These are phyloP conservation scores for Grammomys surdaster DNA, from an alignment of 2,113 vertebrate genomes.

Conservation along the genomic window DNA sequence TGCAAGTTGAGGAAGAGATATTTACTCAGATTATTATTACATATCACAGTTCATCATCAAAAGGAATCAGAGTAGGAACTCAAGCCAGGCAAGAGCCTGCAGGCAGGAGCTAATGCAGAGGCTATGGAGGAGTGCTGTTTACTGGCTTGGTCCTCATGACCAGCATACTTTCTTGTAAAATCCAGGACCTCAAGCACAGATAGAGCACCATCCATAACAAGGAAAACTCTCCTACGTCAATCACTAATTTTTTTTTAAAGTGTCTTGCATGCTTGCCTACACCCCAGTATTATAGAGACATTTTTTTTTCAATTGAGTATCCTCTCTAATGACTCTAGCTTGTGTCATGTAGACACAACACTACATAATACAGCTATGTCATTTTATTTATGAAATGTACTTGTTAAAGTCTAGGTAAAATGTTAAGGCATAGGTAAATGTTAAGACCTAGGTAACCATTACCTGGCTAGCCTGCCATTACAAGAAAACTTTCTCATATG, in stretches of 20 bases:
- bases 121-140: neutral
- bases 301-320: neutral
- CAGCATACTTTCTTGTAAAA: neutral
- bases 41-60: neutral
- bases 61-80: neutral
- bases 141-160: no score
- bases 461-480: no score
- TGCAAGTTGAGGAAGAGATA: neutral
- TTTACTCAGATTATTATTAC: neutral
- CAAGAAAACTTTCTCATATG: no score
- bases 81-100: no score
- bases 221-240: neutral
- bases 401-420: no score
- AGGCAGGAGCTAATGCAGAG: no score
- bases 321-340: neutral
- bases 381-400: neutral
- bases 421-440: no score
- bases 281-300: neutral
- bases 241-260: neutral
- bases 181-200: neutral
- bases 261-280: neutral
- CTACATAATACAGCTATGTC: neutral
- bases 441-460: no score
- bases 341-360: neutral
- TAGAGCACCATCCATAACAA: neutral